Percentiles rank a stretch among this genome's conserved stretches.
Evolutionary conservation across 1,140 invertebrate species (phyloP).

Genomic region (Ostrea denselamellosa): DNA sequence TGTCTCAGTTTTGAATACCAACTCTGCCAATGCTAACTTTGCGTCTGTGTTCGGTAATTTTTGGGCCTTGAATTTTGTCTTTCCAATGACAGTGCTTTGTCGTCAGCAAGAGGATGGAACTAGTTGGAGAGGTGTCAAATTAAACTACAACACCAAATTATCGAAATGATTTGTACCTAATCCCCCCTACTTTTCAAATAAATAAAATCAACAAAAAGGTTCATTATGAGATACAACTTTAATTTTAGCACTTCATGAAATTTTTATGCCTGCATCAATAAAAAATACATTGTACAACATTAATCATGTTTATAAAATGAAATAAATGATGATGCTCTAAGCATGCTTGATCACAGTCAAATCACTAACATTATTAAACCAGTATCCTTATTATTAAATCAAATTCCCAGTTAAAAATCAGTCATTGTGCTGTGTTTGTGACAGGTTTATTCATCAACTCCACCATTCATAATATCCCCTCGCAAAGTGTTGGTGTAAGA

Average conservation of each 20-base stretch:
- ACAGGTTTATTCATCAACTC: not conserved
- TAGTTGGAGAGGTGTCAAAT: constrained; percentile 50
- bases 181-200: no score
- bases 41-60: constrained; percentile 66
- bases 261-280: not conserved
- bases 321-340: not conserved
- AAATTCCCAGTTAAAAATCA: not conserved
- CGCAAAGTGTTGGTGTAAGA: not conserved
- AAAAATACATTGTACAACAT: not conserved
- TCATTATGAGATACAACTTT: no score
- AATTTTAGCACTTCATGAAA: no score
- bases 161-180: not conserved
- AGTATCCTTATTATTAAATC: not conserved
- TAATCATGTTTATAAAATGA: not conserved
- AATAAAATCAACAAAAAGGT: no score
- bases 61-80: constrained; percentile 67
- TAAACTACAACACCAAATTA: not conserved
- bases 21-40: constrained; percentile 53
- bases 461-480: not conserved
- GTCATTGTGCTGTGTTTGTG: not conserved
- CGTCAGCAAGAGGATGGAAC: constrained; percentile 46
- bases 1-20: constrained; percentile 46
- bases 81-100: constrained; percentile 60
- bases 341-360: not conserved
- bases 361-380: not conserved